phyloP scores from a whole-genome alignment of 1,140 invertebrate species.

The Samia ricini region DNA sequence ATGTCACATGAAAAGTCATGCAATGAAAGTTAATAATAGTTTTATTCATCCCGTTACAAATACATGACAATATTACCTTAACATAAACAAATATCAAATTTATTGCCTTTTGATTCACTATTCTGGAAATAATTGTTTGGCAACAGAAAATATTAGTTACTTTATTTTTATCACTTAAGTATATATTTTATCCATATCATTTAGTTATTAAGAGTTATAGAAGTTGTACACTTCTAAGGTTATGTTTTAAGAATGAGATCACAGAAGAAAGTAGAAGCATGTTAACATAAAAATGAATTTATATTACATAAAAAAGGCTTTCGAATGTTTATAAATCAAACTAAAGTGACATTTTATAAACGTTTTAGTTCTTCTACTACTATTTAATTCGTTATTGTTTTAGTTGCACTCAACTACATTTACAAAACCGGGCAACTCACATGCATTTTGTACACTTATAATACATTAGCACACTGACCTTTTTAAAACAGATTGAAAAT shows the following conservation, averaged over 20 bases:
- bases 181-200: no score
- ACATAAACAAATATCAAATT: neutral
- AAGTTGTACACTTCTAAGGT: no score
- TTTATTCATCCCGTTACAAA: no score
- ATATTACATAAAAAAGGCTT: neutral
- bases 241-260: no score
- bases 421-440: no score
- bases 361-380: neutral
- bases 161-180: neutral
- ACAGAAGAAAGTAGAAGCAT: neutral
- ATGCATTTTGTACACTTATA: neutral
- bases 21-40: no score
- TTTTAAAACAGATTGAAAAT: conserved; percentile 87
- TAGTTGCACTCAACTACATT: neutral
- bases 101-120: neutral
- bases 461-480: conserved; percentile 49
- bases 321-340: neutral
- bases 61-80: neutral
- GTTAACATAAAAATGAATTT: neutral
- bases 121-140: neutral
- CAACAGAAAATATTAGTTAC: neutral
- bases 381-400: neutral
- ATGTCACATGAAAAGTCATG: no score
- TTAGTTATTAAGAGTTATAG: no score
- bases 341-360: no score